Percentiles rank a stretch among this genome's conserved stretches.
Conservation (phyloP, 2,113 vertebrate genomes). For the Neolamprologus sp. region DNA sequence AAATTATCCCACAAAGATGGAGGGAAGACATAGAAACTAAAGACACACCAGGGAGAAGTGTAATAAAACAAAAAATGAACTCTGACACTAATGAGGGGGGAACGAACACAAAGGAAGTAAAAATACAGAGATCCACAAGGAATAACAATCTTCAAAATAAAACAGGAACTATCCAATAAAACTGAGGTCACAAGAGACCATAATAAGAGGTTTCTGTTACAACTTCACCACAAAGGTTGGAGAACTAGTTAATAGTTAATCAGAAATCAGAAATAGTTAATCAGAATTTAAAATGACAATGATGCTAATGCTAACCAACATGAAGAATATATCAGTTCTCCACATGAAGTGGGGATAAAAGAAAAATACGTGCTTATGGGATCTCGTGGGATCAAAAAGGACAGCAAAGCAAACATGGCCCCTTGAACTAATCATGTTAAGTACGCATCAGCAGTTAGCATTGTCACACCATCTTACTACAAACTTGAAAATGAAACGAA, state of each 20-base stretch:
- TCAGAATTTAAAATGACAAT: neutral
- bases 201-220: neutral
- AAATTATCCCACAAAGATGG: neutral
- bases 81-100: neutral
- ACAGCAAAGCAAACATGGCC: neutral
- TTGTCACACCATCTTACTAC: neutral
- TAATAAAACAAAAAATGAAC: neutral
- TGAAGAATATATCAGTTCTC: neutral
- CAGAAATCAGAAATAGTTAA: neutral
- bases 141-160: neutral
- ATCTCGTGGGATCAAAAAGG: neutral
- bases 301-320: neutral
- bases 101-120: neutral
- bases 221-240: neutral
- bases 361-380: accelerated
- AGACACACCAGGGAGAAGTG: neutral
- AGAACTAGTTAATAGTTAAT: neutral
- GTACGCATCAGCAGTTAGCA: neutral
- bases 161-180: neutral
- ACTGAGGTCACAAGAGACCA: neutral
- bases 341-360: neutral
- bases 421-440: neutral
- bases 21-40: neutral
- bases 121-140: neutral
- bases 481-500: neutral